A percentile compares a stretch with the other conserved stretches of the same genome.
phyloP scores from a whole-genome alignment of 2,113 vertebrate species.

The Hoplias malabaricus region DNA sequence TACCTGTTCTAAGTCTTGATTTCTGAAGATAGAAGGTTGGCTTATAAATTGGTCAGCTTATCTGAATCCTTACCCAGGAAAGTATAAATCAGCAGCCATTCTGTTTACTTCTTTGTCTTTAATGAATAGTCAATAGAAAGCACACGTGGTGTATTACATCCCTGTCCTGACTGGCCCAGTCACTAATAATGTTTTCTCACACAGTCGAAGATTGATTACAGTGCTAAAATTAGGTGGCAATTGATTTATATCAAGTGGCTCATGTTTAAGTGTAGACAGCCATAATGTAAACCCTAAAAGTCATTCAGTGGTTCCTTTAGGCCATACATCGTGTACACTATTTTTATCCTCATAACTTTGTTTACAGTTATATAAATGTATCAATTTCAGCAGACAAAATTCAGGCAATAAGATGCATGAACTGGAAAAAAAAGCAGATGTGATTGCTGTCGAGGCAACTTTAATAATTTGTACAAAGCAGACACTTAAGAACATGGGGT shows the following conservation, averaged over 20 bases:
- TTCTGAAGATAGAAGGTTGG: no score
- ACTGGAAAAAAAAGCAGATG: not conserved
- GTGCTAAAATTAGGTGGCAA: slow-evolving; percentile 15
- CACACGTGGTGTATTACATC: not conserved
- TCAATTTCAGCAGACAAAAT: not conserved
- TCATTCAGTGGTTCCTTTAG: not conserved
- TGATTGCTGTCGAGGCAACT: not conserved
- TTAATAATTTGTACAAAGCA: not conserved
- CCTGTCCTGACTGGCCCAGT: not conserved
- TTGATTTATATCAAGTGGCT: slow-evolving; percentile 16
- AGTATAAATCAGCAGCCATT: not conserved
- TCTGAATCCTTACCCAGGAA: not conserved
- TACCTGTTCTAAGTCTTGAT: no score
- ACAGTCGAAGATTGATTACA: slow-evolving; percentile 10
- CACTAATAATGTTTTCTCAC: not conserved
- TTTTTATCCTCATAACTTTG: no score
- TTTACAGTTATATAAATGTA: not conserved
- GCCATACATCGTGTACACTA: not conserved
- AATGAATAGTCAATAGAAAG: not conserved
- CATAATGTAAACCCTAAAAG: not conserved
- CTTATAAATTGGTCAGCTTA: no score
- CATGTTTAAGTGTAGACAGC: not conserved
- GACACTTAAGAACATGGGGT: not conserved
- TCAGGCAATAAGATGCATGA: not conserved
- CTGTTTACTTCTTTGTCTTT: not conserved